Evolutionary conservation across 2,888 invertebrate species (phyloP).

Genomic region (Merodon equestris): DNA sequence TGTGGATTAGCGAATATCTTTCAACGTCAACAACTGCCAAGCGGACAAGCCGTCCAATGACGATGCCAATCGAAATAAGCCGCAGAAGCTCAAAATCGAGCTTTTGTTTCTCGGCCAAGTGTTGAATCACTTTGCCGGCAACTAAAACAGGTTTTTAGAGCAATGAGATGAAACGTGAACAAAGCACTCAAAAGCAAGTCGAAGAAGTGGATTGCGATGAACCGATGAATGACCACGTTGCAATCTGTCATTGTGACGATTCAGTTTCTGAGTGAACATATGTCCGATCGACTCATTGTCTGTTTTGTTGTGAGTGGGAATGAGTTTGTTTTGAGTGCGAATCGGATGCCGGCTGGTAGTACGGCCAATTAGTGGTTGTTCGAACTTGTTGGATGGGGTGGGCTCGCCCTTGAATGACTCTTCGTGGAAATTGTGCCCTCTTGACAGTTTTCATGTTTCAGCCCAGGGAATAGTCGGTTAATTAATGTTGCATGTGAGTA

Average conservation of each 20-base stretch:
- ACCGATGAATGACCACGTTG: slow-evolving; percentile 17
- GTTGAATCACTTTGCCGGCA: slow-evolving; percentile 43
- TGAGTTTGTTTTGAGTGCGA: slow-evolving; percentile 16
- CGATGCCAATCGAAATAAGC: neutral
- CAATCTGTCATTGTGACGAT: slow-evolving; percentile 30
- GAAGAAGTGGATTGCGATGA: slow-evolving; percentile 6
- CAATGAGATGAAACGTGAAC: neutral
- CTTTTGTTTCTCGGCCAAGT: slow-evolving; percentile 32
- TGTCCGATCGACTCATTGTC: slow-evolving; percentile 2
- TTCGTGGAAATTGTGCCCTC: too few species aligned
- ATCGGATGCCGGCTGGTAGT: neutral
- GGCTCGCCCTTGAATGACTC: too few species aligned
- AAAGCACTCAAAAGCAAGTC: slow-evolving; percentile 11
- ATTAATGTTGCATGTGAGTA: too few species aligned
- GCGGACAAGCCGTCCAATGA: slow-evolving; percentile 1
- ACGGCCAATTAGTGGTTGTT: neutral
- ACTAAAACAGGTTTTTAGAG: slow-evolving; percentile 34
- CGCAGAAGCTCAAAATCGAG: slow-evolving; percentile 5
- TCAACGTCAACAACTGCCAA: slow-evolving; percentile 5
- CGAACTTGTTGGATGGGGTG: slow-evolving; percentile 10
- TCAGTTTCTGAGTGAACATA: neutral
- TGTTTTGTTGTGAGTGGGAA: neutral
- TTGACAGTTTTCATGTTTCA: too few species aligned
- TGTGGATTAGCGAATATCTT: slow-evolving; percentile 42
- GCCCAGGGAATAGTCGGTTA: too few species aligned